Evolutionary conservation across 2,113 vertebrate genomes (phyloP).

Genomic region (Pantherophis guttatus): DNA sequence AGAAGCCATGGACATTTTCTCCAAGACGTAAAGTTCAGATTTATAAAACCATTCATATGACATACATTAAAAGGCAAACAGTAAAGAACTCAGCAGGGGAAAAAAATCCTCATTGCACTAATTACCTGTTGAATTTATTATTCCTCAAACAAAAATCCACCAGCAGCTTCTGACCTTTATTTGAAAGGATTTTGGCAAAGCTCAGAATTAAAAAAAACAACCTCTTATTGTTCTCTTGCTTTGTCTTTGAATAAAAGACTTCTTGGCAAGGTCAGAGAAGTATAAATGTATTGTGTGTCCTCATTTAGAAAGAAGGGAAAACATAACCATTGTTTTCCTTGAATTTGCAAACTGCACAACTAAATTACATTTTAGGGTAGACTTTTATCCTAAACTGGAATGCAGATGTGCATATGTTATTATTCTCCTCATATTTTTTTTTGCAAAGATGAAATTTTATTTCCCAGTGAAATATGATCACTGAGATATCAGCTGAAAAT

Average conservation of each 20-base stretch:
- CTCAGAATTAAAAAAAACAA: not conserved
- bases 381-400: conserved; percentile 32
- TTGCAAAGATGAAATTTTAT: conserved; percentile 16
- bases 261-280: conserved; percentile 27
- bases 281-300: conserved; percentile 34
- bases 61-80: conserved; percentile 29
- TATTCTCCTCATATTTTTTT: not conserved
- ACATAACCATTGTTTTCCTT: conserved; percentile 25
- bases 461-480: conserved; percentile 27
- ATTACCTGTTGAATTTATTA: conserved; percentile 58
- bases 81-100: conserved; percentile 20
- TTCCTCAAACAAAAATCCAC: conserved; percentile 29
- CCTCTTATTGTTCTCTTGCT: conserved; percentile 39
- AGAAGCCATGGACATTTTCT: not conserved
- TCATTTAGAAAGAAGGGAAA: not conserved
- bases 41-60: conserved; percentile 13
- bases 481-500: not conserved
- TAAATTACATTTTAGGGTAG: conserved; percentile 25
- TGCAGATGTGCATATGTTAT: not conserved
- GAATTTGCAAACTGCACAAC: conserved; percentile 27
- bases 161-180: conserved; percentile 24
- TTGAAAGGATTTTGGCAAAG: conserved; percentile 26
- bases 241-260: conserved; percentile 40
- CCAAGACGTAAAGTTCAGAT: conserved; percentile 5
- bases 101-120: conserved; percentile 34